These are phyloP conservation scores for Abramis brama DNA, from an alignment of 2,113 vertebrate genomes.

Conservation along the genomic window DNA sequence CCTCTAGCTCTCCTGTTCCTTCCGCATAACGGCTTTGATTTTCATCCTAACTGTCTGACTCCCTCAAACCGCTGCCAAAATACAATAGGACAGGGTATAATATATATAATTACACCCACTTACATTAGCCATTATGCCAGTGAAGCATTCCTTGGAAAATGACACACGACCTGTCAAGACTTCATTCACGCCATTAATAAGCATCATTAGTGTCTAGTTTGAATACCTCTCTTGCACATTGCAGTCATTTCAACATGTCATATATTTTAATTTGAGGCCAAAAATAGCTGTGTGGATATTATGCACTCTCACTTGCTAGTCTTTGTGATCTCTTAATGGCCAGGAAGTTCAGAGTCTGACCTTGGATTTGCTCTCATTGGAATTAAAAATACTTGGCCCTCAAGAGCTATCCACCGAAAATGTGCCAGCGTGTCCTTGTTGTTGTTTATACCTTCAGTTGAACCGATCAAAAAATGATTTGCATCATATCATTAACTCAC, in stretches of 20 bases:
- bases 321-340: constrained; percentile 84
- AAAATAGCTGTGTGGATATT: constrained; percentile 87
- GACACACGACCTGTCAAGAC: constrained; percentile 88
- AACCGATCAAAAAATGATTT: background rate
- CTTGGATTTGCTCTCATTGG: constrained; percentile 76
- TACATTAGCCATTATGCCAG: constrained; percentile 87
- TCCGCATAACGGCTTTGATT: constrained; percentile 76
- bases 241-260: constrained; percentile 88
- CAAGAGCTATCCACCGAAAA: constrained; percentile 8
- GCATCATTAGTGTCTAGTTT: constrained; percentile 87
- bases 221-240: constrained; percentile 86
- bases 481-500: constrained; percentile 30
- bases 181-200: constrained; percentile 89
- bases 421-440: constrained; percentile 30
- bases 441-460: constrained; percentile 29
- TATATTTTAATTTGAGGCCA: constrained; percentile 88
- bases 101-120: constrained; percentile 89
- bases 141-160: constrained; percentile 84
- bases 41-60: constrained; percentile 79
- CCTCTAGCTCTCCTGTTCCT: constrained; percentile 59
- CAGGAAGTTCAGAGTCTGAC: constrained; percentile 81
- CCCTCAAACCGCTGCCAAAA: constrained; percentile 84
- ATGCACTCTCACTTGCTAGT: constrained; percentile 80
- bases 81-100: constrained; percentile 87
- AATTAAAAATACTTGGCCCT: constrained; percentile 73